phyloP scores from a whole-genome alignment of 2,113 vertebrate genomes.

The Epinephelus lanceolatus region DNA sequence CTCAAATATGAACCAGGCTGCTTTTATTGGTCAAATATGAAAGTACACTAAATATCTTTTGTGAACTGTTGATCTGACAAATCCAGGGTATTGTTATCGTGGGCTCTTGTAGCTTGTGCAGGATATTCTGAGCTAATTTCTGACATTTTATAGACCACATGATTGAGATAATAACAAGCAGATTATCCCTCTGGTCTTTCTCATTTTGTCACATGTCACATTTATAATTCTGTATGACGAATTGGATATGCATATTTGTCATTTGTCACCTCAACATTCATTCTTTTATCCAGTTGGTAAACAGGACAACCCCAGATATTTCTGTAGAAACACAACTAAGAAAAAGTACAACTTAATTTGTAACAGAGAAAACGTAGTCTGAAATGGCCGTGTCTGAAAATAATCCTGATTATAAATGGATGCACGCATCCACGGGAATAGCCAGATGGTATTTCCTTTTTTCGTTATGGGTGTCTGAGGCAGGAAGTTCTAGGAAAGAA shows the following conservation, averaged over 20 bases:
- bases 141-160: not conserved
- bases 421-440: constrained; percentile 5
- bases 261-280: constrained; percentile 11
- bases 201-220: not conserved
- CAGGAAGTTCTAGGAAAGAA: constrained; percentile 24
- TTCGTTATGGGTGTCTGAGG: constrained; percentile 23
- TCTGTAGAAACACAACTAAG: constrained; percentile 12
- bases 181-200: constrained; percentile 5
- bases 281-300: constrained; percentile 8
- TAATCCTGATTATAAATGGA: constrained; percentile 41
- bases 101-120: not conserved
- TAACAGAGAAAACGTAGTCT: not conserved
- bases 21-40: not conserved
- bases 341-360: not conserved
- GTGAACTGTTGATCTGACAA: not conserved
- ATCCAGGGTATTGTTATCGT: not conserved
- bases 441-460: constrained; percentile 49
- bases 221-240: not conserved
- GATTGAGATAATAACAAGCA: not conserved
- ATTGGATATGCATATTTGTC: not conserved
- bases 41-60: not conserved
- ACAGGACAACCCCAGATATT: not conserved
- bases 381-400: constrained; percentile 42
- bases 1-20: not conserved
- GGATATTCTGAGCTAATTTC: not conserved